These are phyloP conservation scores for Subacronicta megacephala DNA, from an alignment of 2,888 invertebrate genomes.

Conservation along the genomic window DNA sequence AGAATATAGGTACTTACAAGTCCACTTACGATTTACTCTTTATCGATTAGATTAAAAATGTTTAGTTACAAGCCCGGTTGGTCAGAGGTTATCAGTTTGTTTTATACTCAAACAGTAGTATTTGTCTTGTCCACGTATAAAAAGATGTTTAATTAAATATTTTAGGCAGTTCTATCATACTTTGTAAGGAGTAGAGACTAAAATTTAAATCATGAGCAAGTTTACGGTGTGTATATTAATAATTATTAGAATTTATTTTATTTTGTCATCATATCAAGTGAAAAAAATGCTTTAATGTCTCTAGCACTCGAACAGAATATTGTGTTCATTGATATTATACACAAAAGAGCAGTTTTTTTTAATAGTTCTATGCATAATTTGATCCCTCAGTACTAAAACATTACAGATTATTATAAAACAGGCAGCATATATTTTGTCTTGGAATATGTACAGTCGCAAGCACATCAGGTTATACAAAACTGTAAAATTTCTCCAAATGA, in stretches of 20 bases:
- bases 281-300: too few species aligned
- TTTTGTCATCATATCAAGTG: too few species aligned
- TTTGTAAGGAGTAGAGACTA: slow-evolving; percentile 33
- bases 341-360: too few species aligned
- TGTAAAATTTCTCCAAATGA: too few species aligned
- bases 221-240: slow-evolving; percentile 61
- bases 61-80: slow-evolving; percentile 25
- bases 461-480: too few species aligned
- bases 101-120: slow-evolving; percentile 59
- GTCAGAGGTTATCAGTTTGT: slow-evolving; percentile 61
- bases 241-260: background rate
- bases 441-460: too few species aligned
- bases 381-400: too few species aligned
- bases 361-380: too few species aligned
- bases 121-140: slow-evolving; percentile 63
- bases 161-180: slow-evolving; percentile 34
- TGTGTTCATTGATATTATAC: too few species aligned
- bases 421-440: too few species aligned
- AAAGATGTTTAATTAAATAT: slow-evolving; percentile 49
- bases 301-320: background rate
- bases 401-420: too few species aligned
- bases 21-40: background rate
- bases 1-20: background rate
- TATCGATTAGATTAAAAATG: slow-evolving; percentile 16
- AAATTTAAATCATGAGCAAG: slow-evolving; percentile 62